A percentile compares a stretch with the other conserved stretches of the same genome.
phyloP scores from a whole-genome alignment of 37 sponge, comb jelly and placozoan species.

The Ianthella basta region DNA sequence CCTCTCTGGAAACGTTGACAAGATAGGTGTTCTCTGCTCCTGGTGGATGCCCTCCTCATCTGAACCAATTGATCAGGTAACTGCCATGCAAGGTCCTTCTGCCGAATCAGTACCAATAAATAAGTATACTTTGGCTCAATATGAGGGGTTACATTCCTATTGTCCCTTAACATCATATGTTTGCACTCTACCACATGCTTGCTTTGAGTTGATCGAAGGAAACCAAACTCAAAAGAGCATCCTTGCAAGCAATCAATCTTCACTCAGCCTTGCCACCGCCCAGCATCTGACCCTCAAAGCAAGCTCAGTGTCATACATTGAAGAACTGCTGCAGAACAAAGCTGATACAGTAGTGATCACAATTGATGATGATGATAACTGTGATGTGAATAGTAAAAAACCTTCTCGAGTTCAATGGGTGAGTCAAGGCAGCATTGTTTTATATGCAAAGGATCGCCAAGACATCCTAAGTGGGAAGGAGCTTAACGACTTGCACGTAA shows the following conservation, averaged over 20 bases:
- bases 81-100: not conserved
- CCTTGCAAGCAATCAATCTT: not conserved
- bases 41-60: constrained; percentile 37
- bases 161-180: constrained; percentile 14
- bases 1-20: not conserved
- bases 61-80: not conserved
- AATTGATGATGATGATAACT: not conserved
- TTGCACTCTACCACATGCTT: constrained; percentile 35
- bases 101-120: constrained; percentile 1
- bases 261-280: constrained; percentile 8
- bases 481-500: constrained; percentile 27
- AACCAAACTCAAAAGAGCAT: not conserved
- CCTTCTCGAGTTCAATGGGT: not conserved
- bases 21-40: constrained; percentile 53
- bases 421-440: not conserved
- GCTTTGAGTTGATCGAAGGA: constrained; percentile 28
- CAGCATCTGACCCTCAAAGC: constrained; percentile 24
- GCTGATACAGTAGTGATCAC: not conserved
- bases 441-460: constrained; percentile 14
- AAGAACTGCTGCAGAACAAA: not conserved
- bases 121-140: not conserved
- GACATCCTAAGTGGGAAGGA: constrained; percentile 25
- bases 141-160: constrained; percentile 8
- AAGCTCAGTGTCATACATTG: constrained; percentile 14
- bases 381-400: not conserved